Percentiles rank a stretch among this genome's conserved stretches.
Conservation (phyloP, 1,140 invertebrate species). For the Macrocentrus cingulum region DNA sequence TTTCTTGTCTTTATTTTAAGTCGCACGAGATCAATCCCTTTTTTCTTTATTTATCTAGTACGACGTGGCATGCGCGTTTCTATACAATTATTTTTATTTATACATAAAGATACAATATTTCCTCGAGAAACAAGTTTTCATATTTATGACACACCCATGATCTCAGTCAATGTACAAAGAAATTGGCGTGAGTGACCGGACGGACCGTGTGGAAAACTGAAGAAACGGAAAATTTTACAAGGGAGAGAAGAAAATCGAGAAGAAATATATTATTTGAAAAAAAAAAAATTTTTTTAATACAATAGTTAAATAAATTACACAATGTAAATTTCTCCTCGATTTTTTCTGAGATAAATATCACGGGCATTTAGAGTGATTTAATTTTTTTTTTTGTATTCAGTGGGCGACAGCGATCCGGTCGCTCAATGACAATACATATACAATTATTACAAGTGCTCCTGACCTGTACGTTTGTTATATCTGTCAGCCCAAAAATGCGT, state of each 20-base stretch:
- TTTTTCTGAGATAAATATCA: neutral
- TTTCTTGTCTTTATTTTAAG: neutral
- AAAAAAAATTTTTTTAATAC: neutral
- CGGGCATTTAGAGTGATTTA: too few species aligned
- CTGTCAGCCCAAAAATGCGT: neutral
- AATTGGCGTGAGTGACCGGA: conserved; percentile 29
- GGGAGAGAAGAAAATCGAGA: too few species aligned
- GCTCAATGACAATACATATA: too few species aligned
- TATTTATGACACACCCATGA: conserved; percentile 4
- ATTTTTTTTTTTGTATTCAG: neutral
- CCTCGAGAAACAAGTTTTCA: conserved; percentile 21
- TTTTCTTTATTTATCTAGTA: neutral
- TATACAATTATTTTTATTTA: conserved; percentile 41
- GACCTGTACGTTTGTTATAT: neutral
- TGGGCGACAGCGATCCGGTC: too few species aligned
- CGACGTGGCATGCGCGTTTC: conserved; percentile 22
- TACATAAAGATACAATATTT: conserved; percentile 39
- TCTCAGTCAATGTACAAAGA: conserved; percentile 48
- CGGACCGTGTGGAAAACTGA: conserved; percentile 25
- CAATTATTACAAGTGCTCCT: too few species aligned
- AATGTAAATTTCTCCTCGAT: neutral
- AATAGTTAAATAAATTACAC: neutral
- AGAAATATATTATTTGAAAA: too few species aligned
- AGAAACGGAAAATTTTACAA: too few species aligned
- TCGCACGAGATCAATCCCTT: conserved; percentile 6